These are phyloP conservation scores for Otus sunia DNA, from an alignment of 2,113 vertebrate genomes.

Conservation along the genomic window DNA sequence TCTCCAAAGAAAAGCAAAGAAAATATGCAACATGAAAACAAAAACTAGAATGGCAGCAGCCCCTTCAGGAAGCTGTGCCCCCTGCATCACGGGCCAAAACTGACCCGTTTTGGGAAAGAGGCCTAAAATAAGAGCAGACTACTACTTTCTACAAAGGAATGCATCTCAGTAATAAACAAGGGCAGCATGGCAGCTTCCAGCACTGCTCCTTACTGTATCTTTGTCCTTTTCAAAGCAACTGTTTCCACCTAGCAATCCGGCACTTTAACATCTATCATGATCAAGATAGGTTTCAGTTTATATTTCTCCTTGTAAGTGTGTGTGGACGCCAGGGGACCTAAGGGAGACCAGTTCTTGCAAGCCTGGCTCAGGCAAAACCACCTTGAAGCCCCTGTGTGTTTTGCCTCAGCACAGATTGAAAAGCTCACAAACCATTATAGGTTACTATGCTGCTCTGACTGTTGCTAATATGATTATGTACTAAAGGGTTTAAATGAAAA, in stretches of 20 bases:
- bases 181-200: neutral
- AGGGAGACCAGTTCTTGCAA: neutral
- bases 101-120: neutral
- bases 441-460: neutral
- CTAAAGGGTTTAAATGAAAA: conserved; percentile 15
- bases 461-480: conserved; percentile 31
- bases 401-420: neutral
- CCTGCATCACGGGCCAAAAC: neutral
- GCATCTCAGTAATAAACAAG: neutral
- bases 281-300: neutral
- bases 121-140: conserved; percentile 28
- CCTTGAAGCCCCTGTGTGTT: neutral
- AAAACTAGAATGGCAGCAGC: conserved; percentile 20
- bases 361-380: neutral
- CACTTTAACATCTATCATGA: neutral
- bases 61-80: conserved; percentile 8
- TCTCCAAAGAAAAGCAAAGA: conserved; percentile 30
- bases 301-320: neutral
- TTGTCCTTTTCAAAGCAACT: neutral
- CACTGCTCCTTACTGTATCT: neutral
- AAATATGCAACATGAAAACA: conserved; percentile 14
- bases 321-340: neutral
- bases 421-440: neutral
- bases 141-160: neutral
- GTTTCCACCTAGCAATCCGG: neutral